phyloP scores from a whole-genome alignment of 2,888 invertebrate species.

The Aplocera efformata region DNA sequence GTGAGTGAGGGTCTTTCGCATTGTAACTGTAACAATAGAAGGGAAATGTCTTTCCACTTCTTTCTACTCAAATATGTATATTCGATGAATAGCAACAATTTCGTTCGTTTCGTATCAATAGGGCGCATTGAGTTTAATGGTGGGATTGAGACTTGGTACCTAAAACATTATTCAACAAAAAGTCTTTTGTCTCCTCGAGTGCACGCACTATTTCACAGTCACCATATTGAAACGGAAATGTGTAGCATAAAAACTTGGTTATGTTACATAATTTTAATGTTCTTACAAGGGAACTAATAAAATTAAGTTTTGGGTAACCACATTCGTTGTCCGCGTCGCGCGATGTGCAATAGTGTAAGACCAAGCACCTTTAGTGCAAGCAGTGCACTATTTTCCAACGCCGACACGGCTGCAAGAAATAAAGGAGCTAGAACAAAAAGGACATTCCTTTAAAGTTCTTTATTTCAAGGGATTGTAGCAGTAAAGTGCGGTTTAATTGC shows the following conservation, averaged over 20 bases:
- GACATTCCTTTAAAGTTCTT: constrained; percentile 70
- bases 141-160: constrained; percentile 13
- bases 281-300: constrained; percentile 27
- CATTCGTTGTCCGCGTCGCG: constrained; percentile 31
- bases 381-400: constrained; percentile 18
- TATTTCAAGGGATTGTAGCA: constrained; percentile 73
- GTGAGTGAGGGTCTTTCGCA: constrained; percentile 52
- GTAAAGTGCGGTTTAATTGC: constrained; percentile 77
- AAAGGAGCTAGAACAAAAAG: constrained; percentile 51
- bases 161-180: no score
- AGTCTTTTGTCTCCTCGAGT: no score
- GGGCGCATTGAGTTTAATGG: constrained; percentile 20
- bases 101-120: constrained; percentile 24
- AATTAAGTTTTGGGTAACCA: constrained; percentile 40
- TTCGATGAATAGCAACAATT: constrained; percentile 35
- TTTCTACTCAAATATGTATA: constrained; percentile 42
- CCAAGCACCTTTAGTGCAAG: constrained; percentile 49
- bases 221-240: constrained; percentile 4
- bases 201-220: constrained; percentile 7
- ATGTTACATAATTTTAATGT: constrained; percentile 9
- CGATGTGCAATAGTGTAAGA: constrained; percentile 54
- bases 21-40: constrained; percentile 61
- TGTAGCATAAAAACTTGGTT: constrained; percentile 5
- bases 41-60: constrained; percentile 58
- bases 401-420: constrained; percentile 19